Base-by-base conservation (phyloP, 1,140 invertebrate genomes). In the Drosophila subpulchrella region DNA sequence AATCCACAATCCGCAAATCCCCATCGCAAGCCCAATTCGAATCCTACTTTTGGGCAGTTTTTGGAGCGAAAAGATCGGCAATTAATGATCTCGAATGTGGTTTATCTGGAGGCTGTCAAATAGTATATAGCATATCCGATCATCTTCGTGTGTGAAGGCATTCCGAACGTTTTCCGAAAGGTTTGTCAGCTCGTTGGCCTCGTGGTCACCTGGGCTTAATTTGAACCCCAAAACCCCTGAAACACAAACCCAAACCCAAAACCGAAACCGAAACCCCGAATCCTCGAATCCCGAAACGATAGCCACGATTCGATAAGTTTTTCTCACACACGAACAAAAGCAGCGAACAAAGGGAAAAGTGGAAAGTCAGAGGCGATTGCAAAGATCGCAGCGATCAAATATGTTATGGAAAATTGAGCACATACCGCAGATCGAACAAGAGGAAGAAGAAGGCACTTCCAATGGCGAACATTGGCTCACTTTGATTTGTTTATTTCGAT, bases 111-210 rank as follows among this genome's bases (percentile, higher is more conserved):
- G 60, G 54, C 60, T 68, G 61, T 68, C 70, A 73, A 72, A 47
- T 46, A 32, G 32, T 11, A 20, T 24, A 20, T 46, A 17, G 6
- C 15, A 38, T 70, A 32, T 62, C 60, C 62, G 50, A 72, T 72
- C 68, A 71, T 72, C 68, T 72, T 72, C 68, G 44, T 58, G 77
- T 84, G 72, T 59, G 67, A 61, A 63, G 39, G 36, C 78, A 80
- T 88, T 82, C 85, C 75, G 11, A 11, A 15, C 51, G 27, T 27
- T 27, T 27, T 27, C 3, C 15, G 36, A 68, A 65, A 76, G 82
- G 82, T 77, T 88, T 91, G 89, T 91, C 89, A 91, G 86, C 85
- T 83, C 73, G 85, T 90, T 90, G 86, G 81, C 81, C 86, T 74
- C 68, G 65, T 90, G 86, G 81, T 90, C 86, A 90, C 86, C 86